Evolutionary conservation across 1,140 invertebrate species (phyloP).

Genomic region (Cataglyphis hispanica): DNA sequence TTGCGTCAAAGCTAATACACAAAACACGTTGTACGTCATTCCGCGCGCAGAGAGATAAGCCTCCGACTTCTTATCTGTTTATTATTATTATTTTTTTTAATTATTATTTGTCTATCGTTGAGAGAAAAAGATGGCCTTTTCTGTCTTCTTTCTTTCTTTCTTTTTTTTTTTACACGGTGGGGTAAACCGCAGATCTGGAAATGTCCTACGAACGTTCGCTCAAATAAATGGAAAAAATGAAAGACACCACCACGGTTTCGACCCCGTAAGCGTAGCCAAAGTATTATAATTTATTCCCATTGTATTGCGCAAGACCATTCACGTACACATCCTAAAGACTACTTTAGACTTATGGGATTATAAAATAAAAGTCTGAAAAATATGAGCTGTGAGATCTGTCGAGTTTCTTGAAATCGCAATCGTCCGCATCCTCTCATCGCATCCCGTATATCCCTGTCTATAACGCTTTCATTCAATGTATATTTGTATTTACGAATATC

Average conservation of each 20-base stretch:
- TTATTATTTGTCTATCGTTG: constrained; percentile 68
- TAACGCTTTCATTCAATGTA: too few species aligned
- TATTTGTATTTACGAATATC: too few species aligned
- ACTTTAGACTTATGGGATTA: constrained; percentile 86
- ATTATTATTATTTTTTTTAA: constrained; percentile 44
- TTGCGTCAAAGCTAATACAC: constrained; percentile 46
- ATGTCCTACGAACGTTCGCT: constrained; percentile 71
- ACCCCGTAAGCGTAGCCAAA: constrained; percentile 85
- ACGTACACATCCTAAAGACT: constrained; percentile 85
- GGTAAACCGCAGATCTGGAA: constrained; percentile 72
- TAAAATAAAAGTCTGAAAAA: constrained; percentile 86
- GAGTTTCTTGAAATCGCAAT: constrained; percentile 56
- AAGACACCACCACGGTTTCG: constrained; percentile 74
- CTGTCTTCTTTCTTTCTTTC: constrained; percentile 56
- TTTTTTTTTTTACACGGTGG: constrained; percentile 68
- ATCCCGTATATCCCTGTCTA: constrained; percentile 50
- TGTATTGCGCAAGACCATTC: constrained; percentile 85
- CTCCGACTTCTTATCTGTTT: constrained; percentile 63
- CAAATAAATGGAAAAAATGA: constrained; percentile 76
- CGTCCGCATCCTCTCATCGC: constrained; percentile 27
- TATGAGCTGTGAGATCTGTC: constrained; percentile 70
- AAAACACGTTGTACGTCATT: constrained; percentile 69
- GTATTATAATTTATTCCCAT: constrained; percentile 87
- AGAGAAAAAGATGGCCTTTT: constrained; percentile 70
- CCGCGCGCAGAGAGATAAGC: constrained; percentile 63